Conservation (phyloP, 2,888 invertebrate genomes). For the Aleiodes testaceus region DNA sequence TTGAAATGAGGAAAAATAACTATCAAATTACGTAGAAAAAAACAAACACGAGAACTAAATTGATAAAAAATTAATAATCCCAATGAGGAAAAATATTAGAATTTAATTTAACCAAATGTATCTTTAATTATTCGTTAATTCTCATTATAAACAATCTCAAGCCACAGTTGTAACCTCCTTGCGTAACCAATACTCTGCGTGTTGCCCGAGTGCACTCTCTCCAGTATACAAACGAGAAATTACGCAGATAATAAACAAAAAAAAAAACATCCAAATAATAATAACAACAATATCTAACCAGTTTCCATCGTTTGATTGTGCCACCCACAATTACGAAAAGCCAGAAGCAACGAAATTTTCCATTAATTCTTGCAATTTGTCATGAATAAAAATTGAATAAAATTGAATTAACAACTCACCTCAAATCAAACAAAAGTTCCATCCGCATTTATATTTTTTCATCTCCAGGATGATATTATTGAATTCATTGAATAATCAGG, state of each 20-base stretch:
- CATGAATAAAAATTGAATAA: too few relatives aligned
- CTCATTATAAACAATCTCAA: constrained; percentile 10
- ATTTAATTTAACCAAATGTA: neutral
- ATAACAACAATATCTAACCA: neutral
- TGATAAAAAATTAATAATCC: too few relatives aligned
- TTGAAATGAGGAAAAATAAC: too few relatives aligned
- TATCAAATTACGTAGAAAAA: too few relatives aligned
- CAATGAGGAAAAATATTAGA: neutral
- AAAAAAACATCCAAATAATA: neutral
- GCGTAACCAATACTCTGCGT: neutral
- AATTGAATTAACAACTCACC: too few relatives aligned
- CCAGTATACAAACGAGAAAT: constrained; percentile 7
- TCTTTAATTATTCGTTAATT: neutral
- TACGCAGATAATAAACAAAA: constrained; percentile 1
- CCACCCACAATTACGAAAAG: constrained; percentile 1
- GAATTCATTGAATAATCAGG: neutral
- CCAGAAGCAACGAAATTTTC: too few relatives aligned
- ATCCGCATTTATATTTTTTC: too few relatives aligned
- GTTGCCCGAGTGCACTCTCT: constrained; percentile 7
- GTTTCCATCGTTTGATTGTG: neutral
- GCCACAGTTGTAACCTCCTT: constrained; percentile 9
- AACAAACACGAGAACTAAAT: too few relatives aligned
- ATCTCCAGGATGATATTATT: neutral
- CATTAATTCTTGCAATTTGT: too few relatives aligned
- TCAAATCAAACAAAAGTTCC: too few relatives aligned